Base-by-base conservation (phyloP, 2,797 vertebrate genomes). In the Spinus olivaceus region DNA sequence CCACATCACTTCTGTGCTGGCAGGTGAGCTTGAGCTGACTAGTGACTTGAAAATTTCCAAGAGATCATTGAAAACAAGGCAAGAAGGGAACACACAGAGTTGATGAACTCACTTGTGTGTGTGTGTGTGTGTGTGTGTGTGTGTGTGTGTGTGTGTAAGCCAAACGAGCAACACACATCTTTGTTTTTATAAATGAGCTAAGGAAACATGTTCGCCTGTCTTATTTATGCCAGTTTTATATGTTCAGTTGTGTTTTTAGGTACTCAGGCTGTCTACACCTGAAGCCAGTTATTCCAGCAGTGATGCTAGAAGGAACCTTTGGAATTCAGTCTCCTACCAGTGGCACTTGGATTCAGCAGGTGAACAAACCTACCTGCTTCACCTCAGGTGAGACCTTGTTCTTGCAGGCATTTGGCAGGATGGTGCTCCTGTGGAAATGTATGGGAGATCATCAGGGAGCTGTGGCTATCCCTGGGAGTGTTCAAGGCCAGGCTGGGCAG, bases 361-460 rank as follows among this genome's bases (percentile, higher is more conserved):
- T 30, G 14, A 76, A 44, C 2, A 4, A 72, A 28, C 0, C 1
- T 6, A 2, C 3, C 6, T 10, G 30, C 12, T 28, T 46, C 23
- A 37, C 7, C 30, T 64, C 22, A 37, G 35, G 7, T 14, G 35
- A 59, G 59, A 69, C 5, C 4, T 17, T 33, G 1, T 18, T 79
- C 35, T 18, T 61, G 39, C 24, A 59, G 61, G 51, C 21, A 9
- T 28, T 51, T 59, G 30, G n/a, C 1, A 2, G 19, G 50, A 19
- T 44, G 25, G 10, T 54, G 5, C 7, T 76, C 21, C 46, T 69
- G 60, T 14, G 50, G 47, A 42, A 53, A 49, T 50, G 30, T 15
- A 10, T 5, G 5, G 23, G 30, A 22, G 35, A 20, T 14, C 46
- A 12, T 9, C 13, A 23, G 0, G 3, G 46, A 77, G 1, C 15